Conservation (phyloP, 2,113 vertebrate species). For the Oxyruncus cristatus region DNA sequence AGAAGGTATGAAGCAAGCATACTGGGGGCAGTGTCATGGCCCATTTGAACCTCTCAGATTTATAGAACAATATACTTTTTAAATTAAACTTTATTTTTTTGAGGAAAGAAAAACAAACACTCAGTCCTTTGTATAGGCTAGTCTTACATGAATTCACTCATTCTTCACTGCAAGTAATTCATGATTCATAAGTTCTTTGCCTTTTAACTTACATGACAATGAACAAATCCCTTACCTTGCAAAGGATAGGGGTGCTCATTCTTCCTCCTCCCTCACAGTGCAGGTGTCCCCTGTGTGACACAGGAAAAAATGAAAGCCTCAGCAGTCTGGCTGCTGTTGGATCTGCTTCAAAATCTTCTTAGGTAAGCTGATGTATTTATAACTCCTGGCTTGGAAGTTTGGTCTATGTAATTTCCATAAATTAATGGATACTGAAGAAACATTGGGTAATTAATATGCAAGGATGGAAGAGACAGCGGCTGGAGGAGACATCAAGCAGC, state of each 20-base stretch:
- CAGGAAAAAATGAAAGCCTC: background rate
- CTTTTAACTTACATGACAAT: fast-evolving
- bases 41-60: background rate
- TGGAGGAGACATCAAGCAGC: background rate
- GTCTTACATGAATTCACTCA: background rate
- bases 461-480: background rate
- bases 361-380: background rate
- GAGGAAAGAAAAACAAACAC: background rate
- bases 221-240: background rate
- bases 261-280: background rate
- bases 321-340: background rate
- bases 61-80: background rate
- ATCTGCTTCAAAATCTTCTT: background rate
- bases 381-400: background rate
- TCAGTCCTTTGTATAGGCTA: background rate
- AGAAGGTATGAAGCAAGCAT: background rate
- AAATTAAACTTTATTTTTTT: background rate
- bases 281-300: background rate
- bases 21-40: background rate
- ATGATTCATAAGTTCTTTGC: background rate
- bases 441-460: background rate
- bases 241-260: background rate
- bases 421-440: background rate
- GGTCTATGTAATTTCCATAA: background rate
- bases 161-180: background rate